A percentile compares a stretch with the other conserved stretches of the same genome.
phyloP scores from a whole-genome alignment of 2,113 vertebrate species.

The Heterochromis multidens region DNA sequence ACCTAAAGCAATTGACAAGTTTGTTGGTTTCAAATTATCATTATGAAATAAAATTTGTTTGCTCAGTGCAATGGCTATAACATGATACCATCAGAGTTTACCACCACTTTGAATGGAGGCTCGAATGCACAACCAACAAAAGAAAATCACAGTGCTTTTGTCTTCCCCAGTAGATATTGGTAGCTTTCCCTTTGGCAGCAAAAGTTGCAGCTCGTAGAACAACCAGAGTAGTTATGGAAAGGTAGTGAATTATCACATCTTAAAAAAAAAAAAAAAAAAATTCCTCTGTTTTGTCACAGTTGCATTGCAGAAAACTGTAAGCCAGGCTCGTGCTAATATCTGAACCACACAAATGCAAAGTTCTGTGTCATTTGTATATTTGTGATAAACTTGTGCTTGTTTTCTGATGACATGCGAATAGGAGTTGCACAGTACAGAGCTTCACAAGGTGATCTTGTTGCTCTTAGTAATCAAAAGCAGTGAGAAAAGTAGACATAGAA shows the following conservation, averaged over 20 bases:
- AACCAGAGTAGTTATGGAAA: not conserved
- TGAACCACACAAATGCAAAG: not conserved
- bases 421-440: not conserved
- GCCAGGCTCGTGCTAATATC: not conserved
- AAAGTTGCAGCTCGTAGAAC: not conserved
- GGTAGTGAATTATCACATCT: too few species aligned
- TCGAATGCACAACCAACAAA: not conserved
- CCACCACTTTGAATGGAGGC: not conserved
- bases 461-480: not conserved
- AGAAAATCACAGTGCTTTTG: not conserved
- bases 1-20: not conserved
- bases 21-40: not conserved
- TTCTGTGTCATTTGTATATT: not conserved
- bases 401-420: not conserved
- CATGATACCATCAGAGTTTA: not conserved
- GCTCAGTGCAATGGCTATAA: not conserved
- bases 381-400: not conserved
- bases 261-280: too few species aligned
- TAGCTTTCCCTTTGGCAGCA: not conserved
- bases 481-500: not conserved
- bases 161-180: not conserved
- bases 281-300: not conserved
- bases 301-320: not conserved
- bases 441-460: not conserved
- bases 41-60: not conserved